A percentile compares a stretch with the other conserved stretches of the same genome.
These are phyloP conservation scores for Anser brachyrhynchus DNA, from an alignment of 2,113 vertebrate species.

Conservation along the genomic window DNA sequence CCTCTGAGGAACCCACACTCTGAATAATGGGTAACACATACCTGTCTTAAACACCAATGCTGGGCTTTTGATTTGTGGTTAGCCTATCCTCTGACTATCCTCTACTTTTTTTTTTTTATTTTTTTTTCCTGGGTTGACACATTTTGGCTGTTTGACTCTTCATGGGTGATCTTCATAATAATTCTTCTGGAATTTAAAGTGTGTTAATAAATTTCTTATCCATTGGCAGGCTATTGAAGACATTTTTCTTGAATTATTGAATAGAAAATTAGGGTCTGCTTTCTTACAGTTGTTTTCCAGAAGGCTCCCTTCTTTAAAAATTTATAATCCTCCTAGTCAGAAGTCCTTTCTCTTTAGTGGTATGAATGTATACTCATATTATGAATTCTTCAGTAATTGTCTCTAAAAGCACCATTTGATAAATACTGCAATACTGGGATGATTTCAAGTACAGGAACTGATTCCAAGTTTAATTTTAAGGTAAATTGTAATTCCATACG, in stretches of 20 bases:
- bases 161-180: not conserved
- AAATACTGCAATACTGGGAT: constrained; percentile 22
- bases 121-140: not conserved
- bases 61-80: not conserved
- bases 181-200: not conserved
- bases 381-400: not conserved
- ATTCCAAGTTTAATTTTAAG: not conserved
- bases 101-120: not conserved
- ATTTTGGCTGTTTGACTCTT: not conserved
- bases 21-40: not conserved
- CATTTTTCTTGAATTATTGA: not conserved
- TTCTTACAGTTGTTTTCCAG: not conserved
- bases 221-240: not conserved
- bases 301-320: not conserved
- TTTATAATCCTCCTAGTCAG: not conserved
- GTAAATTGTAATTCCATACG: not conserved
- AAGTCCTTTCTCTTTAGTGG: constrained; percentile 6
- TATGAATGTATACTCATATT: not conserved
- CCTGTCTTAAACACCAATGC: not conserved
- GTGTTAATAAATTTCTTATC: constrained; percentile 29
- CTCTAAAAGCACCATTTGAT: constrained; percentile 28
- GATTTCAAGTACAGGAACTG: not conserved
- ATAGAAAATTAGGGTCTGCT: not conserved
- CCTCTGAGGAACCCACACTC: not conserved
- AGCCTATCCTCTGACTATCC: not conserved